Evolutionary conservation across 2,797 vertebrate species (phyloP).

Genomic region (Takifugu ocellatus): DNA sequence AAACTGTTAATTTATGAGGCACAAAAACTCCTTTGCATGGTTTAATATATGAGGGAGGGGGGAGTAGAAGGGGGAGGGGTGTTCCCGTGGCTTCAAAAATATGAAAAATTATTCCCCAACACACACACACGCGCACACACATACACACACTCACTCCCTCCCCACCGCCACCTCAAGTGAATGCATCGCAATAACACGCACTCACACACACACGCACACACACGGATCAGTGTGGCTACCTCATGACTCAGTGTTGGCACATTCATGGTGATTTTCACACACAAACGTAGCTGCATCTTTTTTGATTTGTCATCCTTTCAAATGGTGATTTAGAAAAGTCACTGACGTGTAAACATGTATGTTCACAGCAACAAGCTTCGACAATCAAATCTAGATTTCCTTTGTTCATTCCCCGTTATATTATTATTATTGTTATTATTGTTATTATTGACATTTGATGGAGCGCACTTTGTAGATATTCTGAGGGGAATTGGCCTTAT

Average conservation of each 20-base stretch:
- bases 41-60: slow-evolving; percentile 34
- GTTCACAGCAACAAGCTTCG: slow-evolving; percentile 84
- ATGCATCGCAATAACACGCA: slow-evolving; percentile 76
- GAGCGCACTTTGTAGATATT: slow-evolving; percentile 82
- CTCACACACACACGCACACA: slow-evolving; percentile 47
- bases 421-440: slow-evolving; percentile 17
- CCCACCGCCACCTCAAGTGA: slow-evolving; percentile 37
- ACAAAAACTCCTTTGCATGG: slow-evolving; percentile 64
- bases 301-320: slow-evolving; percentile 34
- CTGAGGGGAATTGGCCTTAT: slow-evolving; percentile 64
- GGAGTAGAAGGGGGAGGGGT: background rate
- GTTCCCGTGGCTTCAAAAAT: background rate
- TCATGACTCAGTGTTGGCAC: slow-evolving; percentile 81
- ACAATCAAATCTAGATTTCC: slow-evolving; percentile 81
- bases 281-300: slow-evolving; percentile 13
- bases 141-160: background rate
- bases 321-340: slow-evolving; percentile 62
- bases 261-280: slow-evolving; percentile 60
- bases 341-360: slow-evolving; percentile 65
- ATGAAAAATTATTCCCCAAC: slow-evolving; percentile 10
- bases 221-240: slow-evolving; percentile 82
- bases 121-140: background rate
- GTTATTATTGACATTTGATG: slow-evolving; percentile 59
- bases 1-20: slow-evolving; percentile 15
- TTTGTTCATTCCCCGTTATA: slow-evolving; percentile 43